Evolutionary conservation across 2,888 invertebrate genomes (phyloP), one percentile per base, ranked within the genome.

Genomic region (Scaptomyza reducta): DNA sequence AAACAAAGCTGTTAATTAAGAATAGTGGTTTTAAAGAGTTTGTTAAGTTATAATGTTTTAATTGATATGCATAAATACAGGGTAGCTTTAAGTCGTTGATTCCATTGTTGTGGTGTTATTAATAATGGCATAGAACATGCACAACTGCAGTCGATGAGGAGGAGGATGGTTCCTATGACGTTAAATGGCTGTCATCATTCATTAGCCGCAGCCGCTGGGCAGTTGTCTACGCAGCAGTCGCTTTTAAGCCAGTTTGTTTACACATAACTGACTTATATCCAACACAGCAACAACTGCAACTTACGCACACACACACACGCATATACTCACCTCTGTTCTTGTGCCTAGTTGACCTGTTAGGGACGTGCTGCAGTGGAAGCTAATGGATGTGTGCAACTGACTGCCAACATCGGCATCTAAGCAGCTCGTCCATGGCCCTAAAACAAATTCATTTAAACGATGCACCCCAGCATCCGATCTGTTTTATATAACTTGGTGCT

Each of bases 111-210:
- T 51, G 64, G 40, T 61, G 63, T 87, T 77, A 80, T 80, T 87
- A 70, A 85, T 86, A 73, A 70, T 86, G 63, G 45, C 41, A 61
- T 41, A 10, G 7, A 50, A 35, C 49, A 57, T 31, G 35, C 2
- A 11, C 40, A 33, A 10, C 35, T 29, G 41, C 16, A n/a, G 2
- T 33, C 5, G 0, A 14, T 9, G 14, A 14, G 35, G n/a, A n/a
- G 33, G 33, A 33, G 13, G 25, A 14, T 25, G 54, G 6, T 22
- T 42, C 25, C 35, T 27, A 54, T 59, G 63, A 72, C 67, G 69
- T 69, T 84, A 83, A 87, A 84, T 77, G 81, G 62, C 79, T 84
- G 81, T 82, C 87, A 84, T 87, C 87, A 84, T 82, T 87, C 85
- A 84, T 84, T 84, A 87, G 87, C 72, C 72, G 51, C 80, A 87